Base-by-base conservation (phyloP, 1,140 invertebrate species). In the Cydia pomonella region DNA sequence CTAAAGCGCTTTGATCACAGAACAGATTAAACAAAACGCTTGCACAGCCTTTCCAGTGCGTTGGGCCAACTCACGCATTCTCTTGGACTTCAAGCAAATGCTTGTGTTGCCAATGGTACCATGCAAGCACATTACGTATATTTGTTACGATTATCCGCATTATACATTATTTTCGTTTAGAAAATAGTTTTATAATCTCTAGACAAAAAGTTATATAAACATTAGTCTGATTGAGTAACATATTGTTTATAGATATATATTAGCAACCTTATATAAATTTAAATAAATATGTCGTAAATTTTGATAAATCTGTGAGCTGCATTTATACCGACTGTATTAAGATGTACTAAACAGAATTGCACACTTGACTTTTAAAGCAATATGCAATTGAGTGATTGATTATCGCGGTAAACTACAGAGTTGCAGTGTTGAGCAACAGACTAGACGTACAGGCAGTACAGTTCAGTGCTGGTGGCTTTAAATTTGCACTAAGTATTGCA, bases 301-400 rank as follows among this genome's bases (percentile, higher is more conserved):
- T 0, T 44, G 10, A 44, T 0, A 12, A 41, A 41, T 12, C 0
- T 10, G 10, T 0, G 10, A 41, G 10, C 12, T 6, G 1, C 12
- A 44, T 44, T 44, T 44, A 44, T 23, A 23, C 18, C 18, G 5
- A 59, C 10, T 59, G 6, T 21, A 10, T 59, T 12, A 12, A 59
- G 4, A 44, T 44, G 41, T 12, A 16, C 53, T 59, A 59, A 59
- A 59, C 53, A 23, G 21, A 59, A 10, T 59, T 59, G 1, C 53
- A 59, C 21, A 59, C 10, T 59, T 23, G 21, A 23, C 53, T 59
- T 59, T 59, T 23, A 12, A 59, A 59, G 21, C 53, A 59, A 3
- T 59, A 21, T 59, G 53, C 53, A 59, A 59, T 59, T 23, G 18
- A 23, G 53, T 59, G 53, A 59, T 59, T 59, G 53, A 59, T 23